These are phyloP conservation scores for Psylliodes chrysocephalus DNA, from an alignment of 2,888 invertebrate genomes.

Conservation along the genomic window DNA sequence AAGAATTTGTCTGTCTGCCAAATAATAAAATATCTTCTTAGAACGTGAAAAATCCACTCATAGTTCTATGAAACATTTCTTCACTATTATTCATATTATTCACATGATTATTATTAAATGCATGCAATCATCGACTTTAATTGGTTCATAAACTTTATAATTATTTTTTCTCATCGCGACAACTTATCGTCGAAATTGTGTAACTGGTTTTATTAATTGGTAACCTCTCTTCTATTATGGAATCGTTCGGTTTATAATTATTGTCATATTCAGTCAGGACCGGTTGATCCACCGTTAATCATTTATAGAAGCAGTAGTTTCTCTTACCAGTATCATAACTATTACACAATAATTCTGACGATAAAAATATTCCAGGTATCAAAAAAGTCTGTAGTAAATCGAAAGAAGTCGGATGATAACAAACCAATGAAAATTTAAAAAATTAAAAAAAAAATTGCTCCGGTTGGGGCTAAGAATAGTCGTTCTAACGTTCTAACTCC, in stretches of 20 bases:
- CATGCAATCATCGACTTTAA: conserved; percentile 9
- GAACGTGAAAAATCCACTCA: not conserved
- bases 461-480: too few species aligned
- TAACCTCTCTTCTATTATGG: not conserved
- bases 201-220: conserved; percentile 18
- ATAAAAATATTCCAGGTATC: too few species aligned
- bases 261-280: not conserved
- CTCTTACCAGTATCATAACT: too few species aligned
- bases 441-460: too few species aligned
- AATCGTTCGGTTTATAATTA: conserved; percentile 18
- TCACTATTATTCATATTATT: conserved; percentile 11
- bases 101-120: conserved; percentile 16
- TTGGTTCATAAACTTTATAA: not conserved
- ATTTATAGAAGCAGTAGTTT: too few species aligned
- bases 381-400: too few species aligned
- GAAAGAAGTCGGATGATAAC: too few species aligned
- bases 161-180: conserved; percentile 4
- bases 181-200: conserved; percentile 8
- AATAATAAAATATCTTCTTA: not conserved
- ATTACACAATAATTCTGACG: too few species aligned
- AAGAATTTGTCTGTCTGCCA: not conserved
- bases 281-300: not conserved
- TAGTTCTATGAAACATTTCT: not conserved
- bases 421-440: too few species aligned
- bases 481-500: too few species aligned